Percentiles rank a stretch among this genome's conserved stretches.
These are phyloP conservation scores for Sphinx pinastri DNA, from an alignment of 2,888 invertebrate genomes.

Conservation along the genomic window DNA sequence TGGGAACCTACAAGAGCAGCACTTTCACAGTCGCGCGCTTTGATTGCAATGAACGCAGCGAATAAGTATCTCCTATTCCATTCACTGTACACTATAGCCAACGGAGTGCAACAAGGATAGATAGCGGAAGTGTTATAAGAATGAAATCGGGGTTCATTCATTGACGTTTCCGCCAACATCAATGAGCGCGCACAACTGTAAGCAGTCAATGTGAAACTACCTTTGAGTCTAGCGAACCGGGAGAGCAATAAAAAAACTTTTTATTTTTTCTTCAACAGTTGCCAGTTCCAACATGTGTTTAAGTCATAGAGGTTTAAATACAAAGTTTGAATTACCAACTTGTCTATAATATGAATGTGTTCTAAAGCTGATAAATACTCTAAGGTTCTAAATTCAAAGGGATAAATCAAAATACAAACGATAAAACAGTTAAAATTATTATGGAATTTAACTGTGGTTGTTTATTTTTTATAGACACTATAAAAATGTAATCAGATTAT, in stretches of 20 bases:
- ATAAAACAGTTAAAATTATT: no score
- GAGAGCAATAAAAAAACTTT: background rate
- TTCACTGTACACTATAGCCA: slow-evolving; percentile 37
- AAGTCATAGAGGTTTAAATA: background rate
- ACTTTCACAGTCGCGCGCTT: slow-evolving; percentile 38
- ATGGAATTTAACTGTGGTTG: no score
- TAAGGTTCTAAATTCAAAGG: background rate
- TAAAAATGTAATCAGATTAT: no score
- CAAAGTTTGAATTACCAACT: background rate
- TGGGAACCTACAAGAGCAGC: background rate
- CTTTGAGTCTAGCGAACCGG: background rate
- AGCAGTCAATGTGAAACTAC: slow-evolving; percentile 9
- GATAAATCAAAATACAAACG: background rate
- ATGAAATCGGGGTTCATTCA: slow-evolving; percentile 70
- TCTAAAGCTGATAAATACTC: no score
- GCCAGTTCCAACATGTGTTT: background rate
- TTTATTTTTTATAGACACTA: no score
- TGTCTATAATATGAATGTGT: no score
- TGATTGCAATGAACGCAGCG: slow-evolving; percentile 43
- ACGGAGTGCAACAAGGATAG: slow-evolving; percentile 53
- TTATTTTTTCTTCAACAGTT: background rate
- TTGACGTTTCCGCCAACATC: slow-evolving; percentile 66
- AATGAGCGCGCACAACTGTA: slow-evolving; percentile 45
- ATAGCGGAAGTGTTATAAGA: slow-evolving; percentile 70
- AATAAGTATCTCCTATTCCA: slow-evolving; percentile 46